Base-by-base conservation (phyloP, 2,888 invertebrate genomes). In the Macroteleia sp. region DNA sequence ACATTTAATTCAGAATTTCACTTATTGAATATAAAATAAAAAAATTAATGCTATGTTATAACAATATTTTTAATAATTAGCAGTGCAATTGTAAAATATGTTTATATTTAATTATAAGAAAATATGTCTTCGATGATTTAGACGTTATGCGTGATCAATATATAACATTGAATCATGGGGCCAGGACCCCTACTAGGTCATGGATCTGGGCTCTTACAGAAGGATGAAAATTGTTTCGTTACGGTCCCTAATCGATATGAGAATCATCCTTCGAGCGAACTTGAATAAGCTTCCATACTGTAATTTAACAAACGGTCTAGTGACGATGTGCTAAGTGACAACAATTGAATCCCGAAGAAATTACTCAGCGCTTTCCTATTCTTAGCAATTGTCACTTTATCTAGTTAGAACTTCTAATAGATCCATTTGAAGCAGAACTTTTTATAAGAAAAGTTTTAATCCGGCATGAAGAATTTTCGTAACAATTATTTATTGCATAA, bases 191-290 rank as follows among this genome's bases (percentile, higher is more conserved):
- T 75, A 61, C 67, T 39, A 75, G 30, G 75, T 52, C 39, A 61
- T 52, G 61, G 46, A 67, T 75, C 61, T 20, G 16, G 16, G 22
- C 28, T 46, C 48, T 46, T 80, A 83, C 82, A 81, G 77, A 82
- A 80, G 78, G 67, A 71, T 82, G 80, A 85, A 81, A 89, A 89
- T 86, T 81, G 83, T 66, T 89, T 88, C 70, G 86, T 82, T 83
- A 86, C 84, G 88, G 84, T 59, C 70, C 39, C 76, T 79, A 62
- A 42, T 82, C 84, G 82, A 86, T 83, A 82, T 83, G 41, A 64
- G 46, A 69, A 46, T 56, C 59, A 66, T 70, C 59, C 28, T 52
- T 30, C 20, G 22, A 44, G 8, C n/a, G n/a, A 9, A 22, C 12
- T 39, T 77, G 69, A 77, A 77, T 77, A 44, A 62, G 57, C 39